Base-by-base conservation (phyloP, 2,888 invertebrate species). In the Lucinisca nassula region DNA sequence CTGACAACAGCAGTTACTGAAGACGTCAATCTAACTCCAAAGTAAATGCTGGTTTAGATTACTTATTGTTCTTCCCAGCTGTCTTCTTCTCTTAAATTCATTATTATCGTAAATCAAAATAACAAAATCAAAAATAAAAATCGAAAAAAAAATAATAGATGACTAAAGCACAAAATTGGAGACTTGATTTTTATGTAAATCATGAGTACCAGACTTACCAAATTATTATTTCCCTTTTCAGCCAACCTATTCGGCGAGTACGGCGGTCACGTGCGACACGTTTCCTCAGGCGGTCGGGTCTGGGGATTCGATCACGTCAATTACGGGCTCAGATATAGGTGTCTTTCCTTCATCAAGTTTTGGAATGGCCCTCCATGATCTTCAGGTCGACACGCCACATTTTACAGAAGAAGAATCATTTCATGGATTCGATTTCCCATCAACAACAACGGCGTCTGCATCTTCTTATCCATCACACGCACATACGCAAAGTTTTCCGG, bases 261-360 rank as follows among this genome's bases (percentile, higher is more conserved):
- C 87, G 88, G 91, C 91, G 90, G 90, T 75, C 77, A 91, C 75
- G 84, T 88, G 74, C 79, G 89, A 87, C 80, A 85, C 72, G 67
- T 92, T 73, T 82, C 87, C 77, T 87, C 89, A 90, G 75, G 90
- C 87, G 73, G 79, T 92, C 37, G 76, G 77, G 55, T 83, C 92
- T 24, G 92, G 92, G 87, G 86, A 86, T 27, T 84, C 85, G 67
- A 86, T 89, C 38, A 80, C 91, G 55, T 79, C 90, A 32, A 85
- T 92, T n/a, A 86, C 90, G 51, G 91, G 91, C 85, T 90, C 92
- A 49, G 93, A 93, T 87, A 92, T 93, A 72, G 92, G 93, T 30
- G 99, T 99, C 79, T 99, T 97, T 95, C 99, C 97, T 0, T 98
- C 98, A 51, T 98, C 97, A 92, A 80, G 84, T 3, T 97, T 97